Conservation (phyloP, 2,888 invertebrate genomes). For the Polyommatus iphigenia region DNA sequence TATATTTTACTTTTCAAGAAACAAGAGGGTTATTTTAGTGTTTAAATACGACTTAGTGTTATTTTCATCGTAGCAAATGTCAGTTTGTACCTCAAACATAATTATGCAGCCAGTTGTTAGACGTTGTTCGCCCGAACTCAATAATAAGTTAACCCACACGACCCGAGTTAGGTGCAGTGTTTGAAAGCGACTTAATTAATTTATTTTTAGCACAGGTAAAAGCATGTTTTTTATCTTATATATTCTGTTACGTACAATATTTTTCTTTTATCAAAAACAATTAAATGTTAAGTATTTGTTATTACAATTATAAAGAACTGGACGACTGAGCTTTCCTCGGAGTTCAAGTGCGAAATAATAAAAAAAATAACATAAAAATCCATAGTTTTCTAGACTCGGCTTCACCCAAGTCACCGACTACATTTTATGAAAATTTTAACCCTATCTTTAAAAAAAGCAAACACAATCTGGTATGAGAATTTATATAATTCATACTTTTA, state of each 20-base stretch:
- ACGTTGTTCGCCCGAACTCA: conserved; percentile 12
- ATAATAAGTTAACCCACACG: conserved; percentile 24
- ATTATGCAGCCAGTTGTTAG: conserved; percentile 23
- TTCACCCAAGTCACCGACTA: no score
- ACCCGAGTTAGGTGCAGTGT: neutral
- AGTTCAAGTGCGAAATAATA: no score
- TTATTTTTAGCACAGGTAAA: neutral
- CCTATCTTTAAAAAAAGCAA: neutral
- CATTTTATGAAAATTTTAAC: no score
- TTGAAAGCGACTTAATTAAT: conserved; percentile 4
- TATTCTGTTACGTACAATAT: neutral
- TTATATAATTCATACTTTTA: neutral
- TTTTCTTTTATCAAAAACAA: neutral
- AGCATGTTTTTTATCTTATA: no score
- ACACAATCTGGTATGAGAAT: neutral
- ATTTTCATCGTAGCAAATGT: neutral
- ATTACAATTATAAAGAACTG: no score
- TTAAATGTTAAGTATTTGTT: neutral
- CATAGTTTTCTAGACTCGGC: no score
- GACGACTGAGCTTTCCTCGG: no score
- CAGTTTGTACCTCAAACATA: conserved; percentile 20
- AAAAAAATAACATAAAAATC: no score
- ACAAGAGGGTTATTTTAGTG: neutral
- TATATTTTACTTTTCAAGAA: neutral
- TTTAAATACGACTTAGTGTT: neutral